These are phyloP conservation scores for Phortica variegata DNA, from an alignment of 1,140 invertebrate genomes.

Conservation along the genomic window DNA sequence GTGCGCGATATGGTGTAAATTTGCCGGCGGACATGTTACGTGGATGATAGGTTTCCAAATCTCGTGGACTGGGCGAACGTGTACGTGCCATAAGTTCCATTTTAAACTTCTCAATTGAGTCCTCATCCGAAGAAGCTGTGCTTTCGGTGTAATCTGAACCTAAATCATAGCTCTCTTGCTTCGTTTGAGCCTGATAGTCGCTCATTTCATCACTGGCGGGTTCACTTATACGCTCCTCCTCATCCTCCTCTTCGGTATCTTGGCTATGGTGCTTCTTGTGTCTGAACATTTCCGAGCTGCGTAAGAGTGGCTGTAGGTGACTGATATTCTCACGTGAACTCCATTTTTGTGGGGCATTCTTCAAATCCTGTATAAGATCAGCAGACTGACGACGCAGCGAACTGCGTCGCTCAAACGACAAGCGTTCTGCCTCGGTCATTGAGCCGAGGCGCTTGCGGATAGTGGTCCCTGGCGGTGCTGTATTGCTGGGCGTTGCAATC, in stretches of 20 bases:
- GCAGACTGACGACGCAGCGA: slow-evolving; percentile 45
- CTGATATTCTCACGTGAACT: slow-evolving; percentile 45
- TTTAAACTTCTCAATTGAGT: slow-evolving; percentile 61
- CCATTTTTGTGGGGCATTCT: slow-evolving; percentile 34
- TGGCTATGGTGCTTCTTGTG: slow-evolving; percentile 14
- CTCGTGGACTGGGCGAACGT: slow-evolving; percentile 60
- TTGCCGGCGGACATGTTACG: slow-evolving; percentile 51
- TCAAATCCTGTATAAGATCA: slow-evolving; percentile 30
- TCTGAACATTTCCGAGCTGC: slow-evolving; percentile 12
- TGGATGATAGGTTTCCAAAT: slow-evolving; percentile 70
- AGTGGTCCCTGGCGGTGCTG: slow-evolving; percentile 18
- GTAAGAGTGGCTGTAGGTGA: slow-evolving; percentile 17
- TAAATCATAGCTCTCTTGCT: slow-evolving; percentile 50
- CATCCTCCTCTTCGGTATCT: slow-evolving; percentile 21
- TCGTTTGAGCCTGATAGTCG: slow-evolving; percentile 17
- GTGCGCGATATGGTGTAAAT: slow-evolving; percentile 51
- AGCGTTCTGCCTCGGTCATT: slow-evolving; percentile 48
- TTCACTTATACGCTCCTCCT: slow-evolving; percentile 13
- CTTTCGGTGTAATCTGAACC: slow-evolving; percentile 65
- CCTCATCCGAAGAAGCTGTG: slow-evolving; percentile 61
- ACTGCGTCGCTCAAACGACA: slow-evolving; percentile 45
- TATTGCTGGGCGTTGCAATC: not conserved
- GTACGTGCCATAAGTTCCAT: slow-evolving; percentile 58
- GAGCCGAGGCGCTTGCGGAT: slow-evolving; percentile 48
- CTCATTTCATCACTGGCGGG: slow-evolving; percentile 28